Conservation (phyloP, 2,797 vertebrate species). For the Lacerta bilineata region DNA sequence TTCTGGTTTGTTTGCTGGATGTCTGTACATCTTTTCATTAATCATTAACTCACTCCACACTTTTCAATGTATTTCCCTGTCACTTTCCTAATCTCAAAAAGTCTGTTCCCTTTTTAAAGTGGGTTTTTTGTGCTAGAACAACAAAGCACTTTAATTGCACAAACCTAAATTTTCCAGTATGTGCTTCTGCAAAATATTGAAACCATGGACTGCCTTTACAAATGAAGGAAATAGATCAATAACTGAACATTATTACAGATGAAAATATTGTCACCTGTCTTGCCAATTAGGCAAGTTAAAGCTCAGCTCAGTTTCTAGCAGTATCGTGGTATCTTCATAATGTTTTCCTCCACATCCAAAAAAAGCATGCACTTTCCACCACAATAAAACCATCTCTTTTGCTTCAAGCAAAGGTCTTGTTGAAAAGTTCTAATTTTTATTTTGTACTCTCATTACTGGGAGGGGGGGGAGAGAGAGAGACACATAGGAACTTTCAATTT, state of each 20-base stretch:
- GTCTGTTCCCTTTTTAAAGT: too few relatives aligned
- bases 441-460: not conserved
- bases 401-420: not conserved
- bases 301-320: not conserved
- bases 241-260: not conserved
- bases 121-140: too few relatives aligned
- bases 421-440: not conserved
- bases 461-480: too few relatives aligned
- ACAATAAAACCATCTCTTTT: not conserved
- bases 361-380: not conserved
- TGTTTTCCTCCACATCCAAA: constrained; percentile 4
- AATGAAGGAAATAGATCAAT: not conserved
- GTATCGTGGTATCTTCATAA: not conserved
- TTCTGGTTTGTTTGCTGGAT: too few relatives aligned
- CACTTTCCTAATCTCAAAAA: too few relatives aligned
- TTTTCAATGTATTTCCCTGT: too few relatives aligned
- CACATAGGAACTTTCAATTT: not conserved
- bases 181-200: not conserved
- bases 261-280: not conserved
- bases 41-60: too few relatives aligned
- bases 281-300: not conserved
- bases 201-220: not conserved
- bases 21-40: too few relatives aligned
- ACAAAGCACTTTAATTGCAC: too few relatives aligned
- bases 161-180: too few relatives aligned